Evolutionary conservation across 2,888 invertebrate genomes (phyloP).

Genomic region (Fragum whitleyi): DNA sequence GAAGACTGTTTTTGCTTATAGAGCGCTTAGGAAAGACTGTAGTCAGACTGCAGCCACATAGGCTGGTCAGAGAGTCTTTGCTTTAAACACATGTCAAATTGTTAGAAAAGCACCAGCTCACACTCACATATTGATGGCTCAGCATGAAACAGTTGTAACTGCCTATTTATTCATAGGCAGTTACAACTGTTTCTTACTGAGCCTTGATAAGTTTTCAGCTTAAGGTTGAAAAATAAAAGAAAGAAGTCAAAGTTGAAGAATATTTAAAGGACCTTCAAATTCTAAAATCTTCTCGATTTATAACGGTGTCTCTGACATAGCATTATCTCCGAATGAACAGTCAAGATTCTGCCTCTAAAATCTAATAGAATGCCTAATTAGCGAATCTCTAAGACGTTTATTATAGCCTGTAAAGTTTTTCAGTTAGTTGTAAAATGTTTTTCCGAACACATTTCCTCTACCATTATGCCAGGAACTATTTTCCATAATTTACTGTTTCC

Average conservation of each 20-base stretch:
- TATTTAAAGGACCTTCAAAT: neutral
- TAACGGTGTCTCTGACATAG: neutral
- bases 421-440: constrained; percentile 9
- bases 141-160: too few species aligned
- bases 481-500: constrained; percentile 17
- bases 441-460: neutral
- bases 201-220: too few species aligned
- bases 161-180: too few species aligned
- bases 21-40: too few species aligned
- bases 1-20: too few species aligned
- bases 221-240: too few species aligned
- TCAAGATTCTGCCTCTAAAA: neutral
- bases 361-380: constrained; percentile 11
- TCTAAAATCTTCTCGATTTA: neutral
- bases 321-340: neutral
- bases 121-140: too few species aligned
- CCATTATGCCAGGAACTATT: constrained; percentile 2
- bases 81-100: too few species aligned
- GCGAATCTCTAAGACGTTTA: constrained; percentile 1
- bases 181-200: too few species aligned
- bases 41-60: too few species aligned
- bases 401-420: constrained; percentile 11
- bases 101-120: too few species aligned
- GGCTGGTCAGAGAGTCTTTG: too few species aligned
- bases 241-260: neutral